Evolutionary conservation across 2,113 vertebrate species (phyloP), one percentile per base, ranked within the genome.

Genomic region (Leptobrachium ailaonicum): DNA sequence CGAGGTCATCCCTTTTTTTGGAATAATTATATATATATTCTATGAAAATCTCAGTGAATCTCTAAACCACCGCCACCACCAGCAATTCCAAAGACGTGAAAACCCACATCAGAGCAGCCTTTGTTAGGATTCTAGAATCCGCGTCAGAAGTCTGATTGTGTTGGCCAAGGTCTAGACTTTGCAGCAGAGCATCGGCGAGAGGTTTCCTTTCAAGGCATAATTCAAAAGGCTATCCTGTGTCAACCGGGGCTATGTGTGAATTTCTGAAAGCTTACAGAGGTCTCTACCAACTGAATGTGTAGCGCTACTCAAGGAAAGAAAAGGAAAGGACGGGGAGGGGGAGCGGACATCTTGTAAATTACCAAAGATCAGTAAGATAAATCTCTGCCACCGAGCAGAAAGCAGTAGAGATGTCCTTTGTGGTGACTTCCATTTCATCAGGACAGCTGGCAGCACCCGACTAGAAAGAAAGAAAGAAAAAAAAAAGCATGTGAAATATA

Each of bases 341-440:
- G 13, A 11, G 13, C 13, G 2, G 13, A 60, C 13, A 60, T 56
- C 54, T 67, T 62, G 68, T 75, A 42, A 78, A 79, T 85, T 91
- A 95, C 94, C 94, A 94, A 79, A 95, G 91, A 88, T 95, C 93
- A 73, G 93, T 92, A 50, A 95, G 87, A 84, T 92, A 94, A 84
- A 95, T 92, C 88, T 95, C 94, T 4, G 93, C 91, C 0, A 94
- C 83, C 20, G 93, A 94, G 81, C 94, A 95, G 87, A 92, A 93
- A 73, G 92, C 94, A 68, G 88, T 84, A 62, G 90, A 90, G 47
- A 93, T 86, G 32, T 95, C 93, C 80, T 92, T 92, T 1, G 53
- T 70, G 66, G 88, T 89, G 71, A 87, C 68, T 40, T 86, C 87
- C 3, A 83, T 76, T 7, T 88, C 83, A 2, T 76, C 7, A 69